These are phyloP conservation scores for Galagoides demidoff DNA, from an alignment of 2,797 vertebrate genomes.

Conservation along the genomic window DNA sequence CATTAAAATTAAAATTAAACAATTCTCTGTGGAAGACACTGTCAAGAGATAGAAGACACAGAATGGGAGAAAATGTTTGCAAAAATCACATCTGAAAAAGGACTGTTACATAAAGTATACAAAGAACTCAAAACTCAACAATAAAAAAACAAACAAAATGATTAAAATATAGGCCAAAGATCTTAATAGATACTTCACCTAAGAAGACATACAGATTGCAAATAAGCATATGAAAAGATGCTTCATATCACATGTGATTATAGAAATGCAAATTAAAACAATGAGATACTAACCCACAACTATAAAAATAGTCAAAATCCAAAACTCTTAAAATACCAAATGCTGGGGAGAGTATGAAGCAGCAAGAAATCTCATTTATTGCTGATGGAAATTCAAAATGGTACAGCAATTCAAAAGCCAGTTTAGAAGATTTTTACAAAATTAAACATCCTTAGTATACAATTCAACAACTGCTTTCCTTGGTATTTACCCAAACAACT, in stretches of 20 bases:
- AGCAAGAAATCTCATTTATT: background rate
- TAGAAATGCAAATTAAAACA: background rate
- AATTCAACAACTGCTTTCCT: background rate
- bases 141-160: background rate
- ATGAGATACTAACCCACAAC: background rate
- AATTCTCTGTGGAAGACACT: background rate
- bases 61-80: background rate
- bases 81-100: background rate
- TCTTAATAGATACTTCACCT: background rate
- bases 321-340: background rate
- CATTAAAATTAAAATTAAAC: slow-evolving; percentile 18
- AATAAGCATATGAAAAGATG: background rate
- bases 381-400: background rate
- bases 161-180: background rate
- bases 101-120: background rate
- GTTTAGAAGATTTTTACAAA: background rate
- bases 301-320: background rate
- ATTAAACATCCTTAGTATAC: background rate
- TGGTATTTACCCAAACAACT: background rate
- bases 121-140: background rate
- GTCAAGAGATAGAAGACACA: background rate
- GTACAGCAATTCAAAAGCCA: background rate
- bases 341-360: background rate
- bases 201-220: background rate
- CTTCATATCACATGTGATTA: background rate